phyloP scores from a whole-genome alignment of 2,888 invertebrate genomes.

The Axea sp. region DNA sequence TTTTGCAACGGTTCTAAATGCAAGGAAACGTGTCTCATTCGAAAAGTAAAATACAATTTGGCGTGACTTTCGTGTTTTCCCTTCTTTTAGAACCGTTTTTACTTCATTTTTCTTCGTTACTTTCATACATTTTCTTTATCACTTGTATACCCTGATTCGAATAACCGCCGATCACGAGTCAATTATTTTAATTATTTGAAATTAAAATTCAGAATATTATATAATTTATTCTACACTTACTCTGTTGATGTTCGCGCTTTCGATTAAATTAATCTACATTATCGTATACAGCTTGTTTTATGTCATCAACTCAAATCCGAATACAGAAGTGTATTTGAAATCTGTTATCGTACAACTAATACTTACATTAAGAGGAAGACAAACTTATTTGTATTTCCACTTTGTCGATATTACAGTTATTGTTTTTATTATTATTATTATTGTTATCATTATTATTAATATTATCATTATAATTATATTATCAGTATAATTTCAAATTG shows the following conservation, averaged over 20 bases:
- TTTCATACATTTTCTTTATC: conserved; percentile 60
- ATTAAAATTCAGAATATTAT: neutral
- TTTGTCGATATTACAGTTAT: too few relatives aligned
- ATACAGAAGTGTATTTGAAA: too few relatives aligned
- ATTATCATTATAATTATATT: too few relatives aligned
- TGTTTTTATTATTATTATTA: too few relatives aligned
- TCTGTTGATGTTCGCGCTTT: conserved; percentile 1
- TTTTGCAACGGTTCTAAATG: conserved; percentile 2
- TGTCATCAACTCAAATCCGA: conserved; percentile 7
- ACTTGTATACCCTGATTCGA: conserved; percentile 62
- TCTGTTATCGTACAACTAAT: too few relatives aligned
- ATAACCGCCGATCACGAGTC: conserved; percentile 47
- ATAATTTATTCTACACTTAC: conserved; percentile 2
- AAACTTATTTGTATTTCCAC: too few relatives aligned
- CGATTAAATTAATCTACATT: conserved; percentile 16
- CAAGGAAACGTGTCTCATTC: conserved; percentile 12
- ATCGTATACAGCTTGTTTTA: too few relatives aligned
- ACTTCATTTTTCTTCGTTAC: conserved; percentile 28
- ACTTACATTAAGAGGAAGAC: too few relatives aligned
- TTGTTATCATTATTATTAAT: too few relatives aligned
- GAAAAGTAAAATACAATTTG: conserved; percentile 52
- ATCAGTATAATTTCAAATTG: too few relatives aligned
- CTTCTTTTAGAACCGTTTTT: conserved; percentile 36
- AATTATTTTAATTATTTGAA: neutral
- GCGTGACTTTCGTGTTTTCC: conserved; percentile 4